A percentile compares a stretch with the other conserved stretches of the same genome.
Evolutionary conservation across 2,113 vertebrate genomes (phyloP).

Genomic region (Polypterus bichir): DNA sequence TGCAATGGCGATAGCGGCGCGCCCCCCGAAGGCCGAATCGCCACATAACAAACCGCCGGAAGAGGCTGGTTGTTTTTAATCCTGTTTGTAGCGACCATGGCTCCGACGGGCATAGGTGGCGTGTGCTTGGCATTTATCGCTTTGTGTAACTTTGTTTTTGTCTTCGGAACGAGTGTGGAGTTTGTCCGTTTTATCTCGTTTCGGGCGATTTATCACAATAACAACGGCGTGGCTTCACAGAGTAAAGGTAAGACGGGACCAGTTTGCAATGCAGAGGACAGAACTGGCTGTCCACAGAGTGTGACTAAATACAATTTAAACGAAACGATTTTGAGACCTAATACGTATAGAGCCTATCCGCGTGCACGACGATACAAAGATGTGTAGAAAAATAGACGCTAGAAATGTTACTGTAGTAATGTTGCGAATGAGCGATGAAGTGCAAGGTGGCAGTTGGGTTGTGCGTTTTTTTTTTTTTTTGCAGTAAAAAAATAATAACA

Average conservation of each 20-base stretch:
- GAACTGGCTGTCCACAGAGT: not conserved
- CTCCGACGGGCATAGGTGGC: constrained; percentile 31
- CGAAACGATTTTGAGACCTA: not conserved
- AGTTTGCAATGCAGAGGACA: not conserved
- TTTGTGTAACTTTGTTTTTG: constrained; percentile 45
- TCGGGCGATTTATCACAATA: constrained; percentile 55
- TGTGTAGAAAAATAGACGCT: too few species aligned
- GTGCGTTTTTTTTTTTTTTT: too few species aligned
- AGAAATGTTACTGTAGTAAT: too few species aligned
- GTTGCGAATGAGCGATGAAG: too few species aligned
- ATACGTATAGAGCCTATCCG: too few species aligned
- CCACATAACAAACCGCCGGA: too few species aligned
- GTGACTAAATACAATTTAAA: not conserved
- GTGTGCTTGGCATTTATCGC: constrained; percentile 27
- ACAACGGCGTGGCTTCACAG: constrained; percentile 43
- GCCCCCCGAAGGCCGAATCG: too few species aligned
- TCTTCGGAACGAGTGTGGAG: constrained; percentile 50
- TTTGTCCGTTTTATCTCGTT: constrained; percentile 60
- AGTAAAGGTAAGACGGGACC: constrained; percentile 37
- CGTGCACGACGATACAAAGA: too few species aligned
- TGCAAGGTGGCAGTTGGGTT: too few species aligned
- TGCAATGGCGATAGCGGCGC: too few species aligned
- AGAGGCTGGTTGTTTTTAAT: too few species aligned
- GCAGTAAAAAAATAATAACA: too few species aligned
- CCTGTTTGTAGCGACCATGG: constrained; percentile 28